Percentiles rank a stretch among this genome's conserved stretches.
phyloP scores from a whole-genome alignment of 2,888 invertebrate genomes.

The Axea sp. region DNA sequence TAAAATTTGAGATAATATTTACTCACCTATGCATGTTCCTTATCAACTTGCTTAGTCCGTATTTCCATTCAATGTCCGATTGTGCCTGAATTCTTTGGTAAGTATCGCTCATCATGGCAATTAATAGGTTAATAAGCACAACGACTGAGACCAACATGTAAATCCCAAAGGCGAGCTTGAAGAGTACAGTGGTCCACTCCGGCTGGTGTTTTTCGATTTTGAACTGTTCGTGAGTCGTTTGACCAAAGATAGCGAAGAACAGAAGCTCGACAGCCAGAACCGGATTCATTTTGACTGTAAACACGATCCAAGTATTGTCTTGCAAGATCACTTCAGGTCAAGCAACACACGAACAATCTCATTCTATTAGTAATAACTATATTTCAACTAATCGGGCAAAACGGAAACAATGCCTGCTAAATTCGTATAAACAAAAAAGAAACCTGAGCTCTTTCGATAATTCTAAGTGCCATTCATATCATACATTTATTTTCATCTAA shows the following conservation, averaged over 20 bases:
- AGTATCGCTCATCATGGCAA: slow-evolving; percentile 99
- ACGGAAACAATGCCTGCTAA: slow-evolving; percentile 25
- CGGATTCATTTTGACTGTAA: slow-evolving; percentile 94
- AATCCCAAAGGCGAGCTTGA: slow-evolving; percentile 93
- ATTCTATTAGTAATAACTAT: slow-evolving; percentile 32
- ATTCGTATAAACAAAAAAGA: slow-evolving; percentile 24
- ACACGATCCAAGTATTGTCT: slow-evolving; percentile 66
- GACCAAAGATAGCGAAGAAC: slow-evolving; percentile 99
- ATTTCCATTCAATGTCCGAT: slow-evolving; percentile 90
- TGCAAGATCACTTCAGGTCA: slow-evolving; percentile 34
- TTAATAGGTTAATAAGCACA: slow-evolving; percentile 98
- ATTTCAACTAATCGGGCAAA: slow-evolving; percentile 27
- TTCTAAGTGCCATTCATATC: slow-evolving; percentile 45
- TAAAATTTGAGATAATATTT: no score
- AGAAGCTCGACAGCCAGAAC: slow-evolving; percentile 97
- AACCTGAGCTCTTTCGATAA: slow-evolving; percentile 42
- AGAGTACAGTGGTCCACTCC: slow-evolving; percentile 90
- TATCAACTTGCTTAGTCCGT: slow-evolving; percentile 87
- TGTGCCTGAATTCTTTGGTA: slow-evolving; percentile 93
- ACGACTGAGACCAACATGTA: slow-evolving; percentile 99
- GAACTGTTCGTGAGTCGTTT: slow-evolving; percentile 91
- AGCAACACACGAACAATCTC: slow-evolving; percentile 40
- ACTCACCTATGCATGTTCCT: slow-evolving; percentile 87
- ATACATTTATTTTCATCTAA: slow-evolving; percentile 35
- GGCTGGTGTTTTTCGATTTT: slow-evolving; percentile 87